Conservation (phyloP, 1,140 invertebrate genomes). For the Pseudomyrmex pallidus region DNA sequence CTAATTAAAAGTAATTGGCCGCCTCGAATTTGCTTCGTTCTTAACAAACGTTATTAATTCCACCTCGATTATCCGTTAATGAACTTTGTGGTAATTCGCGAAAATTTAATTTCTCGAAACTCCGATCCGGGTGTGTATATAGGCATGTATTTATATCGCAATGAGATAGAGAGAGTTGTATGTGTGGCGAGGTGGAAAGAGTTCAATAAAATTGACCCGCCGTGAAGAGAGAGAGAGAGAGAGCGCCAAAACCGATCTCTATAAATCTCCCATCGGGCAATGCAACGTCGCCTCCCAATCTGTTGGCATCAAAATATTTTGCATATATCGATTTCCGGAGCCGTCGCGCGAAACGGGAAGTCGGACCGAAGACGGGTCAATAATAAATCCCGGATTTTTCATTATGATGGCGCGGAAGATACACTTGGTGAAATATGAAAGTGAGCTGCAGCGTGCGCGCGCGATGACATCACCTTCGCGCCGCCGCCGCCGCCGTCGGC, state of each 20-base stretch:
- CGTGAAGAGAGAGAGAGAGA: neutral
- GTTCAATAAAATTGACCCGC: slow-evolving; percentile 71
- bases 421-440: slow-evolving; percentile 53
- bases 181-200: slow-evolving; percentile 49
- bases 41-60: neutral
- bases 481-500: no score
- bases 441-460: slow-evolving; percentile 2
- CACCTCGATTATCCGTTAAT: slow-evolving; percentile 24
- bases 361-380: slow-evolving; percentile 52
- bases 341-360: slow-evolving; percentile 47
- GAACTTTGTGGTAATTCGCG: neutral
- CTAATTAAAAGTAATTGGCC: slow-evolving; percentile 8
- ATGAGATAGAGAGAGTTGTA: neutral
- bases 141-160: slow-evolving; percentile 1
- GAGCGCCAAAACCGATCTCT: slow-evolving; percentile 49
- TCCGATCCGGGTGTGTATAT: neutral
- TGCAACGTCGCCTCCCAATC: slow-evolving; percentile 68
- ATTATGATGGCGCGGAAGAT: slow-evolving; percentile 47
- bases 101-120: slow-evolving; percentile 3
- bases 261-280: slow-evolving; percentile 71
- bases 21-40: neutral
- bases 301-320: slow-evolving; percentile 75
- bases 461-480: slow-evolving; percentile 39
- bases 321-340: slow-evolving; percentile 72
- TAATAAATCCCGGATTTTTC: slow-evolving; percentile 67